phyloP scores from a whole-genome alignment of 1,140 invertebrate genomes.

The Spodoptera frugiperda region DNA sequence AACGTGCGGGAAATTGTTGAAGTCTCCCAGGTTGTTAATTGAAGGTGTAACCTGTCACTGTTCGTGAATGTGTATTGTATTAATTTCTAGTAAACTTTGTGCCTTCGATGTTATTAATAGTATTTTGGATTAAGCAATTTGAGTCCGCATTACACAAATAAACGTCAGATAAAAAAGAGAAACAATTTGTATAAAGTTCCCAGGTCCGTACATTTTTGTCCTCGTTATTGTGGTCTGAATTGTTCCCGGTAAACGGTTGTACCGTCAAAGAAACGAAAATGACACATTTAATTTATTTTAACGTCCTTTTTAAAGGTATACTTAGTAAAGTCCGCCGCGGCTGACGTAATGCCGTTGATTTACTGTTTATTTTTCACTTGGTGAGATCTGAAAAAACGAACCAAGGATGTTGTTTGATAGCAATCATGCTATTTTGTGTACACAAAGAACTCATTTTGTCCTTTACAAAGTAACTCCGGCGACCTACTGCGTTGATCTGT shows the following conservation, averaged over 20 bases:
- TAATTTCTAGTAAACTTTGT: too few relatives aligned
- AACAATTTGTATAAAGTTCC: neutral
- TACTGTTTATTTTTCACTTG: constrained; percentile 34
- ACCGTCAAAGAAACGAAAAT: constrained; percentile 20
- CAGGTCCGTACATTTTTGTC: constrained; percentile 4
- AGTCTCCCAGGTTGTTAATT: too few relatives aligned
- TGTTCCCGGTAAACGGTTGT: constrained; percentile 6
- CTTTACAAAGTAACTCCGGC: constrained; percentile 40
- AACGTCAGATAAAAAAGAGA: neutral
- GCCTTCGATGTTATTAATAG: too few relatives aligned
- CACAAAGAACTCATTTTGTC: constrained; percentile 50
- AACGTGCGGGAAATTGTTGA: too few relatives aligned
- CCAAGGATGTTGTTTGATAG: constrained; percentile 47
- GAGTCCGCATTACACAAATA: neutral
- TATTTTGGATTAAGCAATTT: too few relatives aligned
- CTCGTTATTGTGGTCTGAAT: constrained; percentile 24
- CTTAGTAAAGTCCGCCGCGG: neutral
- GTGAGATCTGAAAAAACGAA: constrained; percentile 40
- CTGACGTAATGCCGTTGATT: constrained; percentile 9
- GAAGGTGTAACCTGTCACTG: too few relatives aligned
- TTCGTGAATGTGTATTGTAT: too few relatives aligned
- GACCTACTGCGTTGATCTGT: constrained; percentile 39
- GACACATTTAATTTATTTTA: constrained; percentile 24
- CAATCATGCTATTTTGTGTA: constrained; percentile 48
- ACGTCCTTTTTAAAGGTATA: constrained; percentile 3